Evolutionary conservation across 2,113 vertebrate species (phyloP).

Genomic region (Heterochromis multidens): DNA sequence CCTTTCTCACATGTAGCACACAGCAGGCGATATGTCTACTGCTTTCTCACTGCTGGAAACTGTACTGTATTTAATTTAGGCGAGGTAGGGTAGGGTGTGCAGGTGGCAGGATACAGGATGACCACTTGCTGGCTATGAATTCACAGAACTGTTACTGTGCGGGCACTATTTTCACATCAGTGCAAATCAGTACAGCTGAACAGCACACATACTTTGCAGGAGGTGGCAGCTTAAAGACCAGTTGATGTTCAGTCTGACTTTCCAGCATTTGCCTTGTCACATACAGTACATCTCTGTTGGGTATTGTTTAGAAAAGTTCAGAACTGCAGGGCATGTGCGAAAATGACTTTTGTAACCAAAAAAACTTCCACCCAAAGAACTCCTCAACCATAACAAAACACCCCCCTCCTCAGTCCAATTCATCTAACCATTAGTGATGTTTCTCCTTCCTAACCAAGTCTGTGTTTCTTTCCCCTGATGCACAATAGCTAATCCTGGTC

Average conservation of each 20-base stretch:
- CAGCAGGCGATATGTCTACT: not conserved
- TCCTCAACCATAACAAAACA: not conserved
- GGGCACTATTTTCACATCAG: not conserved
- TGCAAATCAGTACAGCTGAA: not conserved
- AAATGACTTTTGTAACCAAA: not conserved
- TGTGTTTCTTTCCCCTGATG: constrained; percentile 4
- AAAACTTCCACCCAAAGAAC: not conserved
- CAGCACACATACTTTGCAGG: not conserved
- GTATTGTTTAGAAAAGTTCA: not conserved
- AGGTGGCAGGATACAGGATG: not conserved
- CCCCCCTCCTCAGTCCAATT: not conserved
- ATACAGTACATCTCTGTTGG: not conserved
- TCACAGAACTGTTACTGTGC: not conserved
- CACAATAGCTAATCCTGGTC: constrained; percentile 49
- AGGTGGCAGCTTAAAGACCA: not conserved
- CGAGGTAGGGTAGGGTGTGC: not conserved
- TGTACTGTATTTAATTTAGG: not conserved
- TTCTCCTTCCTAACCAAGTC: not conserved
- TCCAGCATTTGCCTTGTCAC: not conserved
- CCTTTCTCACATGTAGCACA: not conserved
- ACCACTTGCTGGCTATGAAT: not conserved
- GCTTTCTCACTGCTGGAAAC: not conserved
- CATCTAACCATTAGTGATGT: not conserved
- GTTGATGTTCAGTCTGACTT: not conserved
- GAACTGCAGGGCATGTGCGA: not conserved